A percentile compares a stretch with the other conserved stretches of the same genome.
phyloP scores from a whole-genome alignment of 2,113 vertebrate genomes.

The Hystrix brachyura region DNA sequence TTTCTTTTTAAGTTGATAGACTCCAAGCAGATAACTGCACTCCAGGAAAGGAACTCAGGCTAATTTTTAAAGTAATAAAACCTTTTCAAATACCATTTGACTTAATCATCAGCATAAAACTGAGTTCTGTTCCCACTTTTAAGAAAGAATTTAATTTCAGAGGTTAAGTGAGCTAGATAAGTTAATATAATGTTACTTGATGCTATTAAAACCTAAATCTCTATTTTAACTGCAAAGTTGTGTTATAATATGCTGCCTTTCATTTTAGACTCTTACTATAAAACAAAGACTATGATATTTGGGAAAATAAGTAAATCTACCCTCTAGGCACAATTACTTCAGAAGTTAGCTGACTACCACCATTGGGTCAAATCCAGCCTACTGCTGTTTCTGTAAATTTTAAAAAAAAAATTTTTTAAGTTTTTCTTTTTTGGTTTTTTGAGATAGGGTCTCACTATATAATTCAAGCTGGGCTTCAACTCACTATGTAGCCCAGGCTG shows the following conservation, averaged over 20 bases:
- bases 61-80: slow-evolving; percentile 18
- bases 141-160: slow-evolving; percentile 12
- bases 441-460: no score
- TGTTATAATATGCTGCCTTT: not conserved
- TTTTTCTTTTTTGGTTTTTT: no score
- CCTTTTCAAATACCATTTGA: not conserved
- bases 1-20: not conserved
- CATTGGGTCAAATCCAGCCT: not conserved
- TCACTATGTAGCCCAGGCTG: no score
- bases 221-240: not conserved
- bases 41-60: not conserved
- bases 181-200: not conserved
- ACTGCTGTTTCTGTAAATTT: not conserved
- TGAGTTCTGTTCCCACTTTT: not conserved
- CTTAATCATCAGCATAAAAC: not conserved
- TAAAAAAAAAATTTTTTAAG: no score
- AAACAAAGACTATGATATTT: not conserved
- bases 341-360: not conserved
- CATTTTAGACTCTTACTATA: not conserved
- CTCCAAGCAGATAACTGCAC: not conserved
- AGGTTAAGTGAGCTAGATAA: not conserved
- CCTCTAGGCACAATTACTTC: not conserved
- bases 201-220: not conserved
- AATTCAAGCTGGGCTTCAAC: no score
- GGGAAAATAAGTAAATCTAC: not conserved